Evolutionary conservation across 2,888 invertebrate genomes (phyloP).

Genomic region (Sturmia bella): DNA sequence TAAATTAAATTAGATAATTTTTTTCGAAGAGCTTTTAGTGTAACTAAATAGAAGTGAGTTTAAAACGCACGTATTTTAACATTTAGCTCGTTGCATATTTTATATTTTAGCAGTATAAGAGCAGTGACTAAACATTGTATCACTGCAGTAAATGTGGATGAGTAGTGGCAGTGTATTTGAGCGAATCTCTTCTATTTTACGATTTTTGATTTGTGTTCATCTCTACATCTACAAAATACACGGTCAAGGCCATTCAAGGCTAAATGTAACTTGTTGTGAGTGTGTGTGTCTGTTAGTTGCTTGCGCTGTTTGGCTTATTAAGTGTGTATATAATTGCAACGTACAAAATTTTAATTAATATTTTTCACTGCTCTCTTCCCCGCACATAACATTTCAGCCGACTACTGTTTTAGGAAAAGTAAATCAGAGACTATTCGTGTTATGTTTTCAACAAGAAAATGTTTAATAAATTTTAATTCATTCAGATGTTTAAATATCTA

Average conservation of each 20-base stretch:
- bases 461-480: too few species aligned
- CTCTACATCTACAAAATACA: conserved; percentile 70
- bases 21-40: conserved; percentile 1
- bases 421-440: too few species aligned
- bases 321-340: background rate
- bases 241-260: conserved; percentile 80
- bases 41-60: conserved; percentile 22
- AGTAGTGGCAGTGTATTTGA: background rate
- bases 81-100: conserved; percentile 30
- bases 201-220: conserved; percentile 46
- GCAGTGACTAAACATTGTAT: background rate
- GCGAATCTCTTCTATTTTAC: conserved; percentile 35
- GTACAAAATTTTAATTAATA: conserved; percentile 37
- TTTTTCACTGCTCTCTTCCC: background rate
- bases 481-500: too few species aligned
- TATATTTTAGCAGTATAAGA: conserved; percentile 53
- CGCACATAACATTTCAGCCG: too few species aligned
- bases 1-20: conserved; percentile 35
- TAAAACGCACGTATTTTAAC: conserved; percentile 45
- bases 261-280: conserved; percentile 65
- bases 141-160: conserved; percentile 1
- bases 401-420: too few species aligned
- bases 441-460: too few species aligned
- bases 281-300: conserved; percentile 6
- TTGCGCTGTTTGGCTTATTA: conserved; percentile 2